Conservation (phyloP, 2,113 vertebrate species). For the Oxygymnocypris stewartii region DNA sequence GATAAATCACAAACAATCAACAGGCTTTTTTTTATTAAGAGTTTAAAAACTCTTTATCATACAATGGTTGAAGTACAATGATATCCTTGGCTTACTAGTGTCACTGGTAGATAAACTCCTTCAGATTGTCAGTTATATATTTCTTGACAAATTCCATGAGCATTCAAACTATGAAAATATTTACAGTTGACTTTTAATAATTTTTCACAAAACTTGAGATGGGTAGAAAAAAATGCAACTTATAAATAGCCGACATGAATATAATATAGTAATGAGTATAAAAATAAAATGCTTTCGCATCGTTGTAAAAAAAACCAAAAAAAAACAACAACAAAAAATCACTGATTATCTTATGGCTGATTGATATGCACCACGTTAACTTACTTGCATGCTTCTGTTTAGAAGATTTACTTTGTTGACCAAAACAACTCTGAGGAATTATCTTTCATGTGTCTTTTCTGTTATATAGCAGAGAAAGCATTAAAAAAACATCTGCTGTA, state of each 20-base stretch:
- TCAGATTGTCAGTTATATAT: background rate
- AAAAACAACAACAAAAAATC: background rate
- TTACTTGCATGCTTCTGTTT: background rate
- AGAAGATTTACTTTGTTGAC: background rate
- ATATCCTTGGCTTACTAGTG: background rate
- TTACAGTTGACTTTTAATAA: background rate
- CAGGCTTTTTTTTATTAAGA: background rate
- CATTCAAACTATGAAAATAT: background rate
- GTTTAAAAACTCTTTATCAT: background rate
- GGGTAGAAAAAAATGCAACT: background rate
- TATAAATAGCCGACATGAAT: slow-evolving; percentile 40
- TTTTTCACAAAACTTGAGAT: background rate
- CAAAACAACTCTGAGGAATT: background rate
- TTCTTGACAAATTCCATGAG: background rate
- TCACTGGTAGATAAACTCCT: background rate
- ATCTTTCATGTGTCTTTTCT: background rate
- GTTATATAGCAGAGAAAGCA: background rate
- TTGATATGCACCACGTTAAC: background rate
- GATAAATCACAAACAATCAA: background rate
- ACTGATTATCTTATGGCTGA: background rate
- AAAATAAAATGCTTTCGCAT: slow-evolving; percentile 10
- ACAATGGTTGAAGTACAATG: background rate
- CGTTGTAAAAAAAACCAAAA: background rate
- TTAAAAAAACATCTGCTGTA: background rate
- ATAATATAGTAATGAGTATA: slow-evolving; percentile 7